Percentiles rank a stretch among this genome's conserved stretches.
phyloP scores from a whole-genome alignment of 2,888 invertebrate species.

The Pyrgus malvae region DNA sequence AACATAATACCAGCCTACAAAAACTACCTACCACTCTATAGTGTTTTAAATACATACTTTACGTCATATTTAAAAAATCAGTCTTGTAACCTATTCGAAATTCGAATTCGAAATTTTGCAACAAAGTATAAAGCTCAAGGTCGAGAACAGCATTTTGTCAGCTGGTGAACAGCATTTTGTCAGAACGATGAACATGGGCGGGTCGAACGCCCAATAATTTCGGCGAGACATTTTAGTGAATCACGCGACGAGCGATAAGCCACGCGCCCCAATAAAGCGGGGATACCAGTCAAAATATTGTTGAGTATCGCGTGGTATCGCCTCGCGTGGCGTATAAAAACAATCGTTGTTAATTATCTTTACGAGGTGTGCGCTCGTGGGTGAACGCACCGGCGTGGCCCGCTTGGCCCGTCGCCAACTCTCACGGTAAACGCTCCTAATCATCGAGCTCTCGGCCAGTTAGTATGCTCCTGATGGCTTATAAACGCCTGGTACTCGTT shows the following conservation, averaged over 20 bases:
- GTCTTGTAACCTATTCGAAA: conserved; percentile 9
- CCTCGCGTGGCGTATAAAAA: conserved; percentile 56
- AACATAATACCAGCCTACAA: conserved; percentile 10
- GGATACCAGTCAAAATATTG: conserved; percentile 43
- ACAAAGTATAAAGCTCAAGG: conserved; percentile 29
- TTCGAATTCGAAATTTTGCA: too few species aligned
- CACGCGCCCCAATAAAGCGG: conserved; percentile 30
- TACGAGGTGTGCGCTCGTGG: conserved; percentile 52
- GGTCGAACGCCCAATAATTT: conserved; percentile 15
- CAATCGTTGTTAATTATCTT: conserved; percentile 61
- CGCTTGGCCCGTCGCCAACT: conserved; percentile 74
- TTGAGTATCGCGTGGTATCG: conserved; percentile 52
- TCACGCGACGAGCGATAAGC: conserved; percentile 31
- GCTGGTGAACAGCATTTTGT: too few species aligned
- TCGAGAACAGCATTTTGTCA: conserved; percentile 13
- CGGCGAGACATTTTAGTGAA: conserved; percentile 13
- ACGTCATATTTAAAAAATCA: too few species aligned
- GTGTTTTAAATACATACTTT: conserved; percentile 6
- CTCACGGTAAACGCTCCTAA: conserved; percentile 76
- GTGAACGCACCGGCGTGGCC: conserved; percentile 77
- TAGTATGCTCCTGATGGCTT: conserved; percentile 68
- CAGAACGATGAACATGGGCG: background rate
- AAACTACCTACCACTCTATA: conserved; percentile 8
- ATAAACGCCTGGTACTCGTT: conserved; percentile 70
- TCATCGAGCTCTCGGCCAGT: conserved; percentile 65